Conservation (phyloP, 1,140 invertebrate species). For the Amphibalanus amphitrite region DNA sequence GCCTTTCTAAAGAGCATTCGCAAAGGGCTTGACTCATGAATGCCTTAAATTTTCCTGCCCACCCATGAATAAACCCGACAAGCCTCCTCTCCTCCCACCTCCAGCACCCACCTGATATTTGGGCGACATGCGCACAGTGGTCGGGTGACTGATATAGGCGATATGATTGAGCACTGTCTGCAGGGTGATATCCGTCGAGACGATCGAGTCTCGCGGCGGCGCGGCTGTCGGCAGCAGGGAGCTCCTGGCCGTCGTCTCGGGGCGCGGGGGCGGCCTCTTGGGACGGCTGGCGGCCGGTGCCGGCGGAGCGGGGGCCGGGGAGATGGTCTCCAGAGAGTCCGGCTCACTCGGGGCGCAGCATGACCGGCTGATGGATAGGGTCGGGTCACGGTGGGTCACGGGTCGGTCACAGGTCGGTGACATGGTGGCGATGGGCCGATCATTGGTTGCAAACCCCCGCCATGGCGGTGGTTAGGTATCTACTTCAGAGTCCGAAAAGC, state of each 20-base stretch:
- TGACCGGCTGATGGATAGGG: not conserved
- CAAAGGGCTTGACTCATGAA: no score
- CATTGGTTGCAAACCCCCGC: no score
- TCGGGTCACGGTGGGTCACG: no score
- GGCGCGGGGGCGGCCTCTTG: not conserved
- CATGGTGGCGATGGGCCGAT: no score
- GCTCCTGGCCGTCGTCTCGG: not conserved
- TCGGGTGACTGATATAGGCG: conserved; percentile 37
- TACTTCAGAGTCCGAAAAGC: no score
- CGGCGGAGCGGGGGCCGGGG: no score
- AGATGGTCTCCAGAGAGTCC: not conserved
- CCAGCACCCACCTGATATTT: not conserved
- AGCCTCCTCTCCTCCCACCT: no score
- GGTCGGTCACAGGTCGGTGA: no score
- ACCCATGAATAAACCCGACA: no score
- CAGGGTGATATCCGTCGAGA: conserved; percentile 25
- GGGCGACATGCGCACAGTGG: conserved; percentile 11
- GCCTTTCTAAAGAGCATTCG: no score
- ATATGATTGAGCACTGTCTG: conserved; percentile 41
- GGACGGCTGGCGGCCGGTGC: not conserved
- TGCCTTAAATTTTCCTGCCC: no score
- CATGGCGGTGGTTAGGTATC: no score
- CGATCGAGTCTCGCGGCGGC: not conserved
- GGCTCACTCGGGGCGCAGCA: not conserved
- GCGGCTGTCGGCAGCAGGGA: not conserved